Evolutionary conservation across 2,888 invertebrate genomes (phyloP).

Genomic region (Drosophila testacea): DNA sequence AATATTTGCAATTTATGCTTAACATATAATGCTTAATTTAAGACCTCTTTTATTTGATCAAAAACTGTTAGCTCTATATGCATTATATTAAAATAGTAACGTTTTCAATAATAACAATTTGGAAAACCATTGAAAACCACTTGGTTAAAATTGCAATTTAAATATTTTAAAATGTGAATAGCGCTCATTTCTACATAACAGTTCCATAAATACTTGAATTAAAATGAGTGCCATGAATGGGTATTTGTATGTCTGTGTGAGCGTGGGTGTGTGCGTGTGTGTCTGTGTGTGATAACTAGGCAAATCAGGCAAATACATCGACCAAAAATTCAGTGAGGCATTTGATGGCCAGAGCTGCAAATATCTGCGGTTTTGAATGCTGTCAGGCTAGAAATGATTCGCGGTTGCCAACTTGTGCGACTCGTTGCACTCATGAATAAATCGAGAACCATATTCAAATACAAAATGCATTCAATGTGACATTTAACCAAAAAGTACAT

Average conservation of each 20-base stretch:
- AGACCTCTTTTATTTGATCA: not conserved
- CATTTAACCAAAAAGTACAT: slow-evolving; percentile 31
- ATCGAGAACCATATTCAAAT: slow-evolving; percentile 33
- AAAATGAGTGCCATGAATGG: not conserved
- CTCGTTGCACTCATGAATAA: slow-evolving; percentile 57
- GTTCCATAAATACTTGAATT: slow-evolving; percentile 21
- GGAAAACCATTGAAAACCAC: not conserved
- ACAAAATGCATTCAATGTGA: slow-evolving; percentile 23
- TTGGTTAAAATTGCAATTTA: slow-evolving; percentile 2
- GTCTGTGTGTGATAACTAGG: slow-evolving; percentile 36
- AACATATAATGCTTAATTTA: not conserved
- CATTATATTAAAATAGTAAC: not conserved
- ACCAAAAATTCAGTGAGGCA: slow-evolving; percentile 39
- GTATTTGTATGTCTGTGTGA: not conserved
- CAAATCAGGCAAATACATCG: slow-evolving; percentile 41
- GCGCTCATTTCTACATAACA: not conserved
- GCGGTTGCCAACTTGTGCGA: slow-evolving; percentile 41
- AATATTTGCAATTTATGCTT: not conserved
- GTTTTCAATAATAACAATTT: not conserved
- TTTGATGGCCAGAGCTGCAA: slow-evolving; percentile 41
- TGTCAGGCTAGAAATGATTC: slow-evolving; percentile 52
- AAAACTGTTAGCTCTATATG: not conserved
- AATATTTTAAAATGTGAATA: slow-evolving; percentile 11
- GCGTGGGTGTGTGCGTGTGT: slow-evolving; percentile 2
- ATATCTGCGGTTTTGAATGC: slow-evolving; percentile 45